Conservation (phyloP, 2,888 invertebrate species). For the Pteria penguin region DNA sequence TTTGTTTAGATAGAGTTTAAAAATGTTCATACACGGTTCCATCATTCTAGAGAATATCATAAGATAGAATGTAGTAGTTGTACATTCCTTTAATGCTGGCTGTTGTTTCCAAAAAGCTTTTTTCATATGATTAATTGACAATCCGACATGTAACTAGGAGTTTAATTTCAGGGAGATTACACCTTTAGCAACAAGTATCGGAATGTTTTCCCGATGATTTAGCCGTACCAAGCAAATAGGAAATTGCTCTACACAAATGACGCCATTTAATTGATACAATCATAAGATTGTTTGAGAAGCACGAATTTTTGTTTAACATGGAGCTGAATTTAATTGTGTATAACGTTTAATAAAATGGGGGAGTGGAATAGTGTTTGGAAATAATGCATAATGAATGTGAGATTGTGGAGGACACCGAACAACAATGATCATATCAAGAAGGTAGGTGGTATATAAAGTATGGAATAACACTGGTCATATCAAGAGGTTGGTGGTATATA, state of each 20-base stretch:
- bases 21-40: no score
- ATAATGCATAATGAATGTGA: constrained; percentile 29
- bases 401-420: constrained; percentile 31
- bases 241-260: background rate
- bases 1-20: background rate
- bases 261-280: background rate
- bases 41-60: no score
- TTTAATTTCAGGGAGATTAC: no score
- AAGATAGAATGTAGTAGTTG: no score
- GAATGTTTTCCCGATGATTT: background rate
- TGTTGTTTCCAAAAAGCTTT: no score
- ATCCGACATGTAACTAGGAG: no score
- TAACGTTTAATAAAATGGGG: background rate
- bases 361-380: background rate
- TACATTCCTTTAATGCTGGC: no score
- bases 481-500: no score
- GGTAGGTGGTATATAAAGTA: constrained; percentile 16
- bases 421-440: constrained; percentile 35
- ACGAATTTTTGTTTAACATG: no score
- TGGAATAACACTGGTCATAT: no score
- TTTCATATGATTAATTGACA: no score
- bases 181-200: background rate
- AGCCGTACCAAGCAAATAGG: background rate
- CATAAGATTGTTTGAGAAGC: no score
- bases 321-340: background rate